Evolutionary conservation across 2,888 invertebrate species (phyloP).

Genomic region (Hanleya hanleyi): DNA sequence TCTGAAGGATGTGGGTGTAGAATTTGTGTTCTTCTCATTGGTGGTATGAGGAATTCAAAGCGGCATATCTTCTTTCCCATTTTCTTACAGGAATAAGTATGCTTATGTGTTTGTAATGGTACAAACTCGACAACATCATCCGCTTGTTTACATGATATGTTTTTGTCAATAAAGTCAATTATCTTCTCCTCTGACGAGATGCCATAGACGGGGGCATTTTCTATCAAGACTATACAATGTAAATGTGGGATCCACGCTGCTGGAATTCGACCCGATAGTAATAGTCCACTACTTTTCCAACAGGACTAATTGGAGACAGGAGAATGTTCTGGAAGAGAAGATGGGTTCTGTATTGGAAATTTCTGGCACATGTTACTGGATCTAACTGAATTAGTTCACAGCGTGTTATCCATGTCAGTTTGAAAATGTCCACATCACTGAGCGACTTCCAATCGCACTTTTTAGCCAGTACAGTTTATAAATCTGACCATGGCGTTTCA

Average conservation of each 20-base stretch:
- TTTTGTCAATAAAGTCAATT: too few species aligned
- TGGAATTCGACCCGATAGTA: neutral
- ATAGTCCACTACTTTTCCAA: neutral
- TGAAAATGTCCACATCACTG: neutral
- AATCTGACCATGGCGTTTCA: conserved; percentile 34
- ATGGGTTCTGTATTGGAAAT: neutral
- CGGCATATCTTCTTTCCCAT: too few species aligned
- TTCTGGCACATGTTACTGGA: neutral
- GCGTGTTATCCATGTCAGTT: neutral
- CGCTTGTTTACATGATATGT: too few species aligned
- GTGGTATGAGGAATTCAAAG: too few species aligned
- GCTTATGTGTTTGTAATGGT: too few species aligned
- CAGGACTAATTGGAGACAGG: neutral
- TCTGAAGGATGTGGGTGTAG: too few species aligned
- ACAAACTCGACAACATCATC: too few species aligned
- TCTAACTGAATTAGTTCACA: neutral
- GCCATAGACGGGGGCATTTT: too few species aligned
- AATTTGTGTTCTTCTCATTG: too few species aligned
- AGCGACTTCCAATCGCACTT: conserved; percentile 7
- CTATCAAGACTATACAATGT: too few species aligned
- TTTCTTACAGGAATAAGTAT: too few species aligned
- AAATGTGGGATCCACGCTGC: conserved; percentile 4
- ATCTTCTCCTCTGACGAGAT: too few species aligned
- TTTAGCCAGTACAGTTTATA: conserved; percentile 16
- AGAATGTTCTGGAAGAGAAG: neutral